phyloP scores from a whole-genome alignment of 1,140 invertebrate genomes.

The Brachionus rubens region DNA sequence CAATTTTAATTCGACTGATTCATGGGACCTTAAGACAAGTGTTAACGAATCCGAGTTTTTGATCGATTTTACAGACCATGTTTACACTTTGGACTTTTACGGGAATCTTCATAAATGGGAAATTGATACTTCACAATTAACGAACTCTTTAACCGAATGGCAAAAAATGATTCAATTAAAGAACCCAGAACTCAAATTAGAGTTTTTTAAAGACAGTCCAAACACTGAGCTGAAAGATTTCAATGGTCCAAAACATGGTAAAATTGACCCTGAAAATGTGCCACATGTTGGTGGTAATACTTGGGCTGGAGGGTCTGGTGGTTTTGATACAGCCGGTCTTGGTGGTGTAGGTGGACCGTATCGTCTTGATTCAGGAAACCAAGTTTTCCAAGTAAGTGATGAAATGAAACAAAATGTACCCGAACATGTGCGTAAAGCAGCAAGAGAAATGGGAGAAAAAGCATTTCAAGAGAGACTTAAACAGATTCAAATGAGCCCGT shows the following conservation, averaged over 20 bases:
- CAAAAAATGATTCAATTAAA: conserved; percentile 59
- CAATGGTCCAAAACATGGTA: conserved; percentile 82
- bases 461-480: conserved; percentile 78
- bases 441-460: conserved; percentile 83
- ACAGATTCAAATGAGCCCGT: conserved; percentile 90
- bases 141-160: conserved; percentile 62
- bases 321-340: conserved; percentile 80
- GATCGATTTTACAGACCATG: conserved; percentile 51
- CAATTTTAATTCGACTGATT: background rate
- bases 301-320: conserved; percentile 86
- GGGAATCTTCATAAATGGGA: conserved; percentile 68
- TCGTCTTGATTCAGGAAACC: conserved; percentile 80
- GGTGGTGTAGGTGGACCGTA: conserved; percentile 60
- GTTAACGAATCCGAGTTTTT: conserved; percentile 21
- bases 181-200: conserved; percentile 48
- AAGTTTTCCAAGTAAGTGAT: conserved; percentile 83
- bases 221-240: conserved; percentile 65
- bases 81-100: conserved; percentile 64
- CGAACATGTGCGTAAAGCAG: conserved; percentile 76
- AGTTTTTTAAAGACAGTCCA: conserved; percentile 48
- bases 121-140: conserved; percentile 61
- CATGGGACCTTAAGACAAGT: conserved; percentile 14
- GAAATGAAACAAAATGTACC: conserved; percentile 84
- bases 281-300: conserved; percentile 93
- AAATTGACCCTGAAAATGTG: conserved; percentile 76